Evolutionary conservation across 1,140 invertebrate species (phyloP).

Genomic region (Cherax destructor): DNA sequence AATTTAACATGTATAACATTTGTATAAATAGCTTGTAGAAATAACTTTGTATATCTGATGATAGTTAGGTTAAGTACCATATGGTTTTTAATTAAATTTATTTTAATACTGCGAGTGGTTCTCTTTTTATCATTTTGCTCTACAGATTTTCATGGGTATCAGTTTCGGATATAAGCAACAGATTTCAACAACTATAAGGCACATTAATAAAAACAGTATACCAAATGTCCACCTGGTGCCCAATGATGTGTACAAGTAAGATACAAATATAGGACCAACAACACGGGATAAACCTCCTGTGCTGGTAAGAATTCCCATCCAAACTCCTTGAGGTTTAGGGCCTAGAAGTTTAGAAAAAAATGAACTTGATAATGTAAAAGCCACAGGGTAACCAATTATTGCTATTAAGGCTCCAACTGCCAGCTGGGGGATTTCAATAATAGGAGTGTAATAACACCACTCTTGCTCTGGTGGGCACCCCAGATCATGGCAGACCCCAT

Average conservation of each 20-base stretch:
- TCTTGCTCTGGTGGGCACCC: slow-evolving; percentile 68
- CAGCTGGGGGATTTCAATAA: slow-evolving; percentile 66
- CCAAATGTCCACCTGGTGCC: slow-evolving; percentile 69
- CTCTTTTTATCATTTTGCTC: neutral
- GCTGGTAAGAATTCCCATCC: slow-evolving; percentile 72
- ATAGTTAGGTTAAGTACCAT: too few species aligned
- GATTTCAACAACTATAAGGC: slow-evolving; percentile 16
- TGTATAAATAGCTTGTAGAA: neutral
- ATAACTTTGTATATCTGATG: neutral
- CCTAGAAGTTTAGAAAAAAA: slow-evolving; percentile 70
- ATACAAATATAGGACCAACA: slow-evolving; percentile 70
- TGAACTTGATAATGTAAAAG: slow-evolving; percentile 51
- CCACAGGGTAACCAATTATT: slow-evolving; percentile 62
- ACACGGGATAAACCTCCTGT: slow-evolving; percentile 68
- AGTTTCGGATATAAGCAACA: slow-evolving; percentile 58
- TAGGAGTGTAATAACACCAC: slow-evolving; percentile 70
- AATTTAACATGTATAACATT: too few species aligned
- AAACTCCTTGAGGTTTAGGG: slow-evolving; percentile 69
- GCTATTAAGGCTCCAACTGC: slow-evolving; percentile 42
- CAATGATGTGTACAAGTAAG: slow-evolving; percentile 68
- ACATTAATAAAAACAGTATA: slow-evolving; percentile 43
- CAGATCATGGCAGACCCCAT: slow-evolving; percentile 39
- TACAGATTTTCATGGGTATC: slow-evolving; percentile 58
- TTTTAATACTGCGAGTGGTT: too few species aligned
- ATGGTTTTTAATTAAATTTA: too few species aligned